Percentiles rank a stretch among this genome's conserved stretches.
Evolutionary conservation across 2,113 vertebrate species (phyloP).

Genomic region (Aix galericulata): DNA sequence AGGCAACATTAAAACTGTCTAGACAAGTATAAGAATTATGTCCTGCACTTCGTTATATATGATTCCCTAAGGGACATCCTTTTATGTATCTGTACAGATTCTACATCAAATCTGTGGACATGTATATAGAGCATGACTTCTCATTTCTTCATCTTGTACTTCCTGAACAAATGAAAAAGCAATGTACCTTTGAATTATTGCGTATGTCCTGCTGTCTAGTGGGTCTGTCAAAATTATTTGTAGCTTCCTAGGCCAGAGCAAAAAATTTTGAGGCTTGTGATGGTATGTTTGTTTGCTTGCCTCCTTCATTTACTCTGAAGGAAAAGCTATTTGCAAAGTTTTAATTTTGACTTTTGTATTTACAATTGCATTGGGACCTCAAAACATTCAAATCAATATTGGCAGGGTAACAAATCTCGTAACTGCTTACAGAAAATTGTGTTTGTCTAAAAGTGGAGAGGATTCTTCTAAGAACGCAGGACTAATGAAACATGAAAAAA

Average conservation of each 20-base stretch:
- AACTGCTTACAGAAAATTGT: not conserved
- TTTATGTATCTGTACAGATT: not conserved
- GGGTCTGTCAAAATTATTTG: not conserved
- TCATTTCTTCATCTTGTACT: not conserved
- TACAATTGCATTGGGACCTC: not conserved
- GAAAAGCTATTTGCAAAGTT: not conserved
- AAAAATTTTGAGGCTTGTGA: not conserved
- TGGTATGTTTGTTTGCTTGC: not conserved
- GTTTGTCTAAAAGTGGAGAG: not conserved
- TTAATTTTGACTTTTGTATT: not conserved
- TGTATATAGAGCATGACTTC: not conserved
- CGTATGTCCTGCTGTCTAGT: not conserved
- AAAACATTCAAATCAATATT: not conserved
- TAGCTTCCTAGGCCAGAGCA: not conserved
- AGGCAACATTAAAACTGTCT: not conserved
- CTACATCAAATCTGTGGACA: not conserved
- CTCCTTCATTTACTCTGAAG: not conserved
- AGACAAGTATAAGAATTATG: slow-evolving; percentile 13
- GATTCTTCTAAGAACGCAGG: not conserved
- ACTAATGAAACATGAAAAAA: not conserved
- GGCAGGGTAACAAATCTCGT: not conserved
- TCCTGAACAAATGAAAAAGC: not conserved
- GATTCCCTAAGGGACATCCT: not conserved
- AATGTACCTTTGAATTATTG: not conserved
- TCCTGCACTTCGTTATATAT: not conserved